Conservation (phyloP, 2,888 invertebrate species). For the Polydrusus pterygomalis region DNA sequence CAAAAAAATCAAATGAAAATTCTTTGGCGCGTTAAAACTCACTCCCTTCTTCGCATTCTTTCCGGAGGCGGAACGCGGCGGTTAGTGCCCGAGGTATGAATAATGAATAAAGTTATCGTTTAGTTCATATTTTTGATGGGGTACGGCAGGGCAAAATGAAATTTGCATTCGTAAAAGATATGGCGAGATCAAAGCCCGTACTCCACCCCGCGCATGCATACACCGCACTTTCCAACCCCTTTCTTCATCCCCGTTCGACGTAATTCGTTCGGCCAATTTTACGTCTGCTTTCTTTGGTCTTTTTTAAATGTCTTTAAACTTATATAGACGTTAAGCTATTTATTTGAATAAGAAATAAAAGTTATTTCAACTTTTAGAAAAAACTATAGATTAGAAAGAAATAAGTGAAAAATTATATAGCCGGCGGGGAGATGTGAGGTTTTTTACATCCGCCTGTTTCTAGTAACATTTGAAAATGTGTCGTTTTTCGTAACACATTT, state of each 20-base stretch:
- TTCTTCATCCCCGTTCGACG: slow-evolving; percentile 58
- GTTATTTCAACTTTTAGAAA: no score
- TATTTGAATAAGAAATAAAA: no score
- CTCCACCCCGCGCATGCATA: slow-evolving; percentile 58
- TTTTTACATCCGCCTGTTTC: no score
- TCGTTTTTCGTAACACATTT: no score
- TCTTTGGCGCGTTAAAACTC: slow-evolving; percentile 47
- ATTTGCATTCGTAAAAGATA: slow-evolving; percentile 75
- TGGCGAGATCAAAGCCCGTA: slow-evolving; percentile 72
- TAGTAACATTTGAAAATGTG: no score
- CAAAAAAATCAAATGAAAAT: slow-evolving; percentile 25
- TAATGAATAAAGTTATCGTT: slow-evolving; percentile 79
- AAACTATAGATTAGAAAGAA: no score
- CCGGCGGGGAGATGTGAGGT: no score
- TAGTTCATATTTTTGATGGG: slow-evolving; percentile 78
- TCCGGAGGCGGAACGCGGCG: slow-evolving; percentile 53
- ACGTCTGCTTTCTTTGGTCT: slow-evolving; percentile 33
- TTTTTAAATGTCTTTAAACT: no score
- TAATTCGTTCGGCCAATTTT: slow-evolving; percentile 60
- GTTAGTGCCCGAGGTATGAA: slow-evolving; percentile 74
- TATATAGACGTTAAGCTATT: no score
- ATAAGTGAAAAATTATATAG: no score
- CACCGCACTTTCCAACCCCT: slow-evolving; percentile 57
- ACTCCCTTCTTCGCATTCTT: slow-evolving; percentile 30
- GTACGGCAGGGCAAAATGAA: slow-evolving; percentile 73